Evolutionary conservation across 2,113 vertebrate genomes (phyloP), one percentile per base, ranked within the genome.

Genomic region (Ascaphus truei): DNA sequence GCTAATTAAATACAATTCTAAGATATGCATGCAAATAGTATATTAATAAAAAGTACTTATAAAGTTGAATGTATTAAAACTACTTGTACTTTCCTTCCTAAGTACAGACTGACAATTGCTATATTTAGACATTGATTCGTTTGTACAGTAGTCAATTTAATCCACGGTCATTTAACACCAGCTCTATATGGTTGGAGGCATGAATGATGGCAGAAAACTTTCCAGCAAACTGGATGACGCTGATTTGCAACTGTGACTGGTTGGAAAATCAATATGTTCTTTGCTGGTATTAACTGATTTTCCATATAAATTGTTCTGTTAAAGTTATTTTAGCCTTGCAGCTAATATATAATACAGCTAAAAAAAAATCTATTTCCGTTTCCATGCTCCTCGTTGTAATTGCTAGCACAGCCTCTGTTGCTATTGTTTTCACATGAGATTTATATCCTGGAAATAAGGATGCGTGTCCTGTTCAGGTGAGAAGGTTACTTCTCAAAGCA

Each of bases 201-300:
- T n/a, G 66, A 34, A n/a, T 31, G 25, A 64, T 16, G 31, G 57
- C 5, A 0, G 36, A 25, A 41, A 26, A 34, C 53, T 75, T 48
- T 31, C 22, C 64, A 66, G 18, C 4, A 37, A 23, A 5, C 6
- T 0, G 2, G 45, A 22, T 15, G 3, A 63, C 43, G 2, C 56
- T 45, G 1, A 9, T 18, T 53, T 13, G 1, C 29, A 76, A 58
- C 47, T 75, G 66, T 0, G 27, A 41, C 20, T 25, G 48, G 47
- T 0, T 37, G 71, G 55, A 73, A 79, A 76, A 80, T 80, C 81
- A 50, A 76, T 83, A 55, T n/a, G 50, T 7, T 27, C 37, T 72
- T 50, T 59, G 47, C 18, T 73, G 59, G 81, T 73, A 71, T 79
- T 76, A 82, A 78, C 73, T 64, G 76, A 65, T 83, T 84, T 84